phyloP scores from a whole-genome alignment of 2,888 invertebrate genomes.

The Cryptus viduatorius region DNA sequence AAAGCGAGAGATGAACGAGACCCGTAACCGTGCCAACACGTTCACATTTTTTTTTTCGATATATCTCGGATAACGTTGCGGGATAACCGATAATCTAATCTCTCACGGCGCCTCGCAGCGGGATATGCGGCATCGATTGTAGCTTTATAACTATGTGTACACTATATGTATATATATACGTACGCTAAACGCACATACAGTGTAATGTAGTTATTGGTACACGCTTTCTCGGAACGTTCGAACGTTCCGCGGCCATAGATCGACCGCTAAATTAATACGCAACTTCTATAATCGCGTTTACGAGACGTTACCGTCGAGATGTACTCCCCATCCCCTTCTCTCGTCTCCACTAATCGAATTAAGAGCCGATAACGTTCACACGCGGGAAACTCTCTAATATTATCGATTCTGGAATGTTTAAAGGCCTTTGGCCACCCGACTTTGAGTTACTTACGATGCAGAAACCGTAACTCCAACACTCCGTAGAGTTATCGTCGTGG shows the following conservation, averaged over 20 bases:
- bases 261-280: conserved; percentile 30
- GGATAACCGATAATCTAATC: conserved; percentile 64
- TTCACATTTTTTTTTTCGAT: conserved; percentile 37
- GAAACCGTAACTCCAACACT: conserved; percentile 21
- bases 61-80: conserved; percentile 60
- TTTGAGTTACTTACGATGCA: no score
- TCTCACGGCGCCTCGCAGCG: conserved; percentile 17
- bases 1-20: not conserved
- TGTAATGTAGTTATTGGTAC: conserved; percentile 12
- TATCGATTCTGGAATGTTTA: conserved; percentile 11
- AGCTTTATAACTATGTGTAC: not conserved
- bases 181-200: not conserved
- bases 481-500: conserved; percentile 41
- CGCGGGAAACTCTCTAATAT: conserved; percentile 10
- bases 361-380: conserved; percentile 17
- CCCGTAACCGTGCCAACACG: not conserved
- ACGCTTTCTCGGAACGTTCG: conserved; percentile 25
- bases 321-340: not conserved
- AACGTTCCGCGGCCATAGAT: not conserved
- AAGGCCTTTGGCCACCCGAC: not conserved
- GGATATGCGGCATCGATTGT: conserved; percentile 24
- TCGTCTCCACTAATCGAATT: conserved; percentile 55
- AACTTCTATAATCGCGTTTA: conserved; percentile 31
- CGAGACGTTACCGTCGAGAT: not conserved
- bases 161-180: not conserved